A percentile compares a stretch with the other conserved stretches of the same genome.
Conservation (phyloP, 2,113 vertebrate genomes). For the Trogon surrucura region DNA sequence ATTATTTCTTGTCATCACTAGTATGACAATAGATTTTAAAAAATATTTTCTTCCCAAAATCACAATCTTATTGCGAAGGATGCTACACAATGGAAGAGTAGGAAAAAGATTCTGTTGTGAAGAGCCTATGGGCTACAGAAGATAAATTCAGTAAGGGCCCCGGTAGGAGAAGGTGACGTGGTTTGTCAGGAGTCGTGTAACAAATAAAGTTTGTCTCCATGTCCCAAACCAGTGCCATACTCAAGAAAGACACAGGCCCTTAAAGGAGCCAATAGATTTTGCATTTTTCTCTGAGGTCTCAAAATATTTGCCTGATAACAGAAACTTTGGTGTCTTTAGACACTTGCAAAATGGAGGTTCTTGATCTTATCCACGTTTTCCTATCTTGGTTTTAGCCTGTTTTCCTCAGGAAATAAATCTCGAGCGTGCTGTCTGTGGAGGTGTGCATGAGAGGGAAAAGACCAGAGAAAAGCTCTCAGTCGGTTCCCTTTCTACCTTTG, state of each 20-base stretch:
- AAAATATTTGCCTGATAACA: not conserved
- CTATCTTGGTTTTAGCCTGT: not conserved
- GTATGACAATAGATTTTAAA: not conserved
- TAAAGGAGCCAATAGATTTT: not conserved
- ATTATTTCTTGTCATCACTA: not conserved
- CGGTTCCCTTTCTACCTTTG: not conserved
- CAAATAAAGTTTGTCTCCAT: not conserved
- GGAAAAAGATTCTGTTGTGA: not conserved
- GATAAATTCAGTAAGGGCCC: not conserved
- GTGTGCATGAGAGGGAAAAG: not conserved
- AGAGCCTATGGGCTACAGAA: not conserved
- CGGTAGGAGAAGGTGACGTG: not conserved
- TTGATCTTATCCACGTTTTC: not conserved
- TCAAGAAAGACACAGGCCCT: not conserved
- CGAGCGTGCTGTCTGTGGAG: not conserved
- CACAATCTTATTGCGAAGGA: not conserved
- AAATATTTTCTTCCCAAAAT: not conserved
- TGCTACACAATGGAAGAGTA: not conserved
- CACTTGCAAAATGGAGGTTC: not conserved
- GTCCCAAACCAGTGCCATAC: not conserved
- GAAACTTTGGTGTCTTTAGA: not conserved
- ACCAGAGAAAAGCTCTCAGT: not conserved
- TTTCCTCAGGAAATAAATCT: not conserved
- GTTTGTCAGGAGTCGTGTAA: not conserved
- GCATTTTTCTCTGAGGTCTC: not conserved